Base-by-base conservation (phyloP, 2,888 invertebrate genomes). In the Panopea generosa region DNA sequence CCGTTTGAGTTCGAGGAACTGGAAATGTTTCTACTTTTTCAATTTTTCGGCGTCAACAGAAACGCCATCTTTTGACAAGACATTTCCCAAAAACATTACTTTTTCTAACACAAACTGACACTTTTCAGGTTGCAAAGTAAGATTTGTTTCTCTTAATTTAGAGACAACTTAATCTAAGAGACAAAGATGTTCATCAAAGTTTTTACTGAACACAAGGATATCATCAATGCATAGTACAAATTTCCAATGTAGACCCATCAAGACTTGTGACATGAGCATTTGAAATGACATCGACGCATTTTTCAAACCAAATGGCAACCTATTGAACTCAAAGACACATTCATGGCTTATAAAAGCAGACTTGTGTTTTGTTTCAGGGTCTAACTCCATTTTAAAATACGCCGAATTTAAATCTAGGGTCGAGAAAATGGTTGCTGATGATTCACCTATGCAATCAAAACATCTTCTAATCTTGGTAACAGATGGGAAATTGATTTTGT, bases 201-300 rank as follows among this genome's bases (percentile, higher is more conserved):
- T 72, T 43, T 49, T 65, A 22, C 70, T 77, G 29, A 74, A 84
- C 9, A 79, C 74, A 9, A 79, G 26, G 18, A 82, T 67, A 52
- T 84, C 80, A 66, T 84, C 84, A 14, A 84, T 72, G 52, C 82
- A 82, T 11, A 82, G 43, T 2, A 83, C 69, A 59, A 68, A 65
- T 67, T 84, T 85, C 82, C 85, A 83, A 22, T 78, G 80, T 2
- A 85, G 56, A 24, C 81, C 82, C 27, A 75, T 40, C 9, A 85
- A 60, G 20, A 82, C n/a, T n/a, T n/a, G n/a, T n/a, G n/a, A n/a
- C n/a, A n/a, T n/a, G n/a, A n/a, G n/a, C n/a, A n/a, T n/a, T n/a
- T n/a, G n/a, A n/a, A n/a, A n/a, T n/a, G n/a, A n/a, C n/a, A n/a
- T n/a, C n/a, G n/a, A n/a, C n/a, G n/a, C n/a, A n/a, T 73, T 50